Conservation (phyloP, 1,140 invertebrate genomes). For the Drosophila melanica region DNA sequence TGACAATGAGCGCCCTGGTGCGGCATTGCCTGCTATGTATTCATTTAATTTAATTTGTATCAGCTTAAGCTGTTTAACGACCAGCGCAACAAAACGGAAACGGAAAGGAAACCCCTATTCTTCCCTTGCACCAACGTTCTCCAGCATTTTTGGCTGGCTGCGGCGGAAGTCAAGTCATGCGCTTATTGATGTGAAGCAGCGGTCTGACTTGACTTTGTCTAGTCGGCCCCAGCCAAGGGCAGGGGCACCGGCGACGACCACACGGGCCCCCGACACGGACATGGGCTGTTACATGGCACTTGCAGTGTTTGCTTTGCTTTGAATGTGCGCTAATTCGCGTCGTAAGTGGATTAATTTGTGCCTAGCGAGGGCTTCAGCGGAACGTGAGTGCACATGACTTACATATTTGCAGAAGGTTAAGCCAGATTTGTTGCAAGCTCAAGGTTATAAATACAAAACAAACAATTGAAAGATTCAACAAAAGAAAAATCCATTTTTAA, state of each 20-base stretch:
- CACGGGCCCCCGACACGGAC: not conserved
- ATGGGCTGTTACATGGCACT: not conserved
- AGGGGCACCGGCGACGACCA: not conserved
- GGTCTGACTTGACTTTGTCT: conserved; percentile 27
- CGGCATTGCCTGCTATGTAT: conserved; percentile 49
- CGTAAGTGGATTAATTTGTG: conserved; percentile 46
- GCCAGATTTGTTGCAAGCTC: conserved; percentile 22
- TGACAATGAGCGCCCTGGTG: conserved; percentile 55
- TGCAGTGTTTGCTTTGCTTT: conserved; percentile 27
- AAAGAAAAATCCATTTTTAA: not conserved
- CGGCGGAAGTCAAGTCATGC: conserved; percentile 33
- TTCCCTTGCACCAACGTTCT: too few species aligned
- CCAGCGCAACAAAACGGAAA: conserved; percentile 40
- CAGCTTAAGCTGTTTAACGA: conserved; percentile 60
- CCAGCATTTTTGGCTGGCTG: not conserved
- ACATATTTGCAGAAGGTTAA: conserved; percentile 29
- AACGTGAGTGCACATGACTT: conserved; percentile 24
- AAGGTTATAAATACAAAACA: not conserved
- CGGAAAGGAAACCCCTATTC: conserved; percentile 25
- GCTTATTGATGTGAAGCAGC: conserved; percentile 10
- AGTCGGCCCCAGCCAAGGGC: conserved; percentile 35
- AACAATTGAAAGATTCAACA: not conserved
- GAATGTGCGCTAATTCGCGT: conserved; percentile 28
- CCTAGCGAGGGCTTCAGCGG: conserved; percentile 33
- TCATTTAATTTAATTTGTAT: conserved; percentile 67